These are phyloP conservation scores for Amblyjoppa fuscipennis DNA, from an alignment of 2,888 invertebrate genomes.

Conservation along the genomic window DNA sequence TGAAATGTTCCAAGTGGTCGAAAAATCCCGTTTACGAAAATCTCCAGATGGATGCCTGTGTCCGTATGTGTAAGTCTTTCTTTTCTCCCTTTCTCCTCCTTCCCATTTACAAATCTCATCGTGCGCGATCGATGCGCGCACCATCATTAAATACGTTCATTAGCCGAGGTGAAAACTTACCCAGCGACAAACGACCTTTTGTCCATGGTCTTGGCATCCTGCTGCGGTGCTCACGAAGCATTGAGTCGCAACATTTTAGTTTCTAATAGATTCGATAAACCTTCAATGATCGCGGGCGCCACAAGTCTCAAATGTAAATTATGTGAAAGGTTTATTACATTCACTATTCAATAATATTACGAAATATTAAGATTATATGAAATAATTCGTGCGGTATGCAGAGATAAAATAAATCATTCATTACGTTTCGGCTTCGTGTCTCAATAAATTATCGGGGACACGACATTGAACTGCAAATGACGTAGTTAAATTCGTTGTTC, in stretches of 20 bases:
- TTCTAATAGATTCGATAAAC: slow-evolving; percentile 37
- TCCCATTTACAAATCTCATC: slow-evolving; percentile 55
- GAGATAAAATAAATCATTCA: not conserved
- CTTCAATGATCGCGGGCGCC: slow-evolving; percentile 11
- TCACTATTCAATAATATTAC: not conserved
- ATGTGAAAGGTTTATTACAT: not conserved
- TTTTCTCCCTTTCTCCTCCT: slow-evolving; percentile 39
- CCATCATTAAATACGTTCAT: slow-evolving; percentile 60
- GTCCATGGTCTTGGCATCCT: slow-evolving; percentile 33
- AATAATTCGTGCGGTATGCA: not conserved
- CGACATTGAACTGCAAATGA: not conserved
- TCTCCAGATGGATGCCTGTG: not conserved
- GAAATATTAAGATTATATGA: not conserved
- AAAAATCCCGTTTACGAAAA: not conserved
- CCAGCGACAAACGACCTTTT: slow-evolving; percentile 56
- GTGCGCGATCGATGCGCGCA: slow-evolving; percentile 41
- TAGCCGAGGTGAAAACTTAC: slow-evolving; percentile 57
- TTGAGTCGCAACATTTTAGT: slow-evolving; percentile 32
- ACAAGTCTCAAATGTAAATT: slow-evolving; percentile 4
- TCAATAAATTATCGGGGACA: not conserved
- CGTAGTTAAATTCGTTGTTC: not conserved
- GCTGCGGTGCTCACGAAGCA: slow-evolving; percentile 22
- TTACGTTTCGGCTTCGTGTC: not conserved
- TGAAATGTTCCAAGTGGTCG: not conserved
- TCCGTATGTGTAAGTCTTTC: not conserved